phyloP scores from a whole-genome alignment of 2,113 vertebrate species.

The Odocoileus hemionus region DNA sequence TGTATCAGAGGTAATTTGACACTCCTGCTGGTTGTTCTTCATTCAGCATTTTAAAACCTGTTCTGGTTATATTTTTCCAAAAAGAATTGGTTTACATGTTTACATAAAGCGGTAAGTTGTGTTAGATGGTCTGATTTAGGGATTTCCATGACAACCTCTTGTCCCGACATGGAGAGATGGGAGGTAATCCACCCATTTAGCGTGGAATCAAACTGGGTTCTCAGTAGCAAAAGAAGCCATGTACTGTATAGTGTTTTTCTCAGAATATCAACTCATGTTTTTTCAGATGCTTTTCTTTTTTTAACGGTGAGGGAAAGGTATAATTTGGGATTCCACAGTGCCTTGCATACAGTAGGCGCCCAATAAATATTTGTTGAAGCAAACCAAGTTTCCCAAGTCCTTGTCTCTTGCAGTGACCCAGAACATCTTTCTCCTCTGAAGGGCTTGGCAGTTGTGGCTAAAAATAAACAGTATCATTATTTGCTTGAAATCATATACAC shows the following conservation, averaged over 20 bases:
- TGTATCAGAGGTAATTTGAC: background rate
- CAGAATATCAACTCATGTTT: conserved; percentile 34
- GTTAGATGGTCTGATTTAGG: background rate
- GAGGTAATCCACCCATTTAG: background rate
- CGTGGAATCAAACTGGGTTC: background rate
- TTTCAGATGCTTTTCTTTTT: conserved; percentile 56
- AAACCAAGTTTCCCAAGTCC: conserved; percentile 66
- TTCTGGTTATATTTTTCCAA: conserved; percentile 16
- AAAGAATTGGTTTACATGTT: conserved; percentile 6
- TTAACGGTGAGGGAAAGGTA: conserved; percentile 51
- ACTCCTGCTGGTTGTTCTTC: background rate
- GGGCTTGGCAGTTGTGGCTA: conserved; percentile 75
- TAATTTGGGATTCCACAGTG: conserved; percentile 72
- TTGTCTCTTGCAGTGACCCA: conserved; percentile 58
- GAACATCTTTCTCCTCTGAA: conserved; percentile 69
- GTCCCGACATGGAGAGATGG: background rate
- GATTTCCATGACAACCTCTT: conserved; percentile 1
- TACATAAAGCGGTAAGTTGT: background rate
- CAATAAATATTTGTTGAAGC: conserved; percentile 70
- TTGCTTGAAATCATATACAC: conserved; percentile 77
- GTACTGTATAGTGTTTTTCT: conserved; percentile 58
- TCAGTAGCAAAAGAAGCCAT: background rate
- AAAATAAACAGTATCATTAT: conserved; percentile 66
- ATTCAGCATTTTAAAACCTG: background rate
- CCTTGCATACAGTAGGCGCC: conserved; percentile 74